Percentiles rank a stretch among this genome's conserved stretches.
Evolutionary conservation across 2,888 invertebrate genomes (phyloP).

Genomic region (Limnephilus marmoratus): DNA sequence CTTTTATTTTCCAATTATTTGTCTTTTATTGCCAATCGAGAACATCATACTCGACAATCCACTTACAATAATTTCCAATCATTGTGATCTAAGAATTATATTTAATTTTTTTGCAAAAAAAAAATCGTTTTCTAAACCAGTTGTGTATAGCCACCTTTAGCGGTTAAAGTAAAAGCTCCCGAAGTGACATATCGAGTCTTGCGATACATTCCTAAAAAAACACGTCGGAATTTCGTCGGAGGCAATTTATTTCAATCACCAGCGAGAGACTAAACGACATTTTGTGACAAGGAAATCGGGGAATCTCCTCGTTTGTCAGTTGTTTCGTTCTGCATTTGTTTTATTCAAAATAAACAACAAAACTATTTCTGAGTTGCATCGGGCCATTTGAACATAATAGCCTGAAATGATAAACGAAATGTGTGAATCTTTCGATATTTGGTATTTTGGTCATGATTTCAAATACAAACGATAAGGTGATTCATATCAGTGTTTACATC

Average conservation of each 20-base stretch:
- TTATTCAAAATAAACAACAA: constrained; percentile 27
- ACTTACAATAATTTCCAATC: no score
- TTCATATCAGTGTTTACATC: no score
- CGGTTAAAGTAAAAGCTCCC: neutral
- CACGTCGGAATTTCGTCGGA: constrained; percentile 46
- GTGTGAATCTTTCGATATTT: neutral
- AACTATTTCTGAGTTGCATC: neutral
- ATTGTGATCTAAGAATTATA: no score
- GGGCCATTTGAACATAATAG: neutral
- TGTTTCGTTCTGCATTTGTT: constrained; percentile 45
- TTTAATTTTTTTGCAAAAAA: no score
- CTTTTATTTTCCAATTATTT: no score
- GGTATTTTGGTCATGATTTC: no score
- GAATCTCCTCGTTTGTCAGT: constrained; percentile 45
- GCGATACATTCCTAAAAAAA: constrained; percentile 58
- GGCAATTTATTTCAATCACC: constrained; percentile 65
- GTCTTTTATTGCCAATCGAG: no score
- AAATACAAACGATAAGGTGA: no score
- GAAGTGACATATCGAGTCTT: constrained; percentile 24
- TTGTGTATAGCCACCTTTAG: constrained; percentile 29
- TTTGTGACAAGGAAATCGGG: constrained; percentile 56
- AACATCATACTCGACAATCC: no score
- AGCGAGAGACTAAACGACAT: constrained; percentile 61
- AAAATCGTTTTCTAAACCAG: neutral
- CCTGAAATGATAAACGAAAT: neutral